Base-by-base conservation (phyloP, 2,888 invertebrate genomes). In the Octonoba sinensis region DNA sequence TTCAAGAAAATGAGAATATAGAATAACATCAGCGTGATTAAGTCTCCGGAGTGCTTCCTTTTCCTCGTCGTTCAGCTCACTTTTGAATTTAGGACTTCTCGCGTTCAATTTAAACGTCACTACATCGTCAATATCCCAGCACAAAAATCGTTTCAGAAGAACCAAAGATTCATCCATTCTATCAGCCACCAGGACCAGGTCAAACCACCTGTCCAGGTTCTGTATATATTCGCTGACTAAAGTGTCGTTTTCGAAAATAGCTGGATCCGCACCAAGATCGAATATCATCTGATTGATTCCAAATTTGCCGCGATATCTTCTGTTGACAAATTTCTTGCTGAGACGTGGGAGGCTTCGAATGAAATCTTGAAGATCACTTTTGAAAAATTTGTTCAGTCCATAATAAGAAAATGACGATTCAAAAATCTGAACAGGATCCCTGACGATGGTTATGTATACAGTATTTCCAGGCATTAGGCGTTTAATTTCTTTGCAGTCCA, bases 251-350 rank as follows among this genome's bases (percentile, higher is more conserved):
- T 83, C 76, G 67, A 87, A 85, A 24, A 84, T 65, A 1, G 51
- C 27, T 8, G 85, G 81, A 18, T 84, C 74, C 1, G 86, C 70
- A 0, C 88, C 88, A 24, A 87, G 84, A 76, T 88, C 88, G 73
- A 85, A 87, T 46, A 86, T 79, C 87, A 87, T 87, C 69, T 88
- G 87, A 84, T 88, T 87, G 27, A 85, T 83, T 18, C 87, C 87
- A 18, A 87, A 85, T 57, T 85, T 84, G 16, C 62, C 69, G 6
- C 54, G 54, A 64, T 69, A 69, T n/a, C 81, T 44, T 27, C 27
- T 67, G 20, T 18, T 22, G 12, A 74, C 47, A 8, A 81, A 81
- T 13, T 20, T 51, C 13, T 73, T 20, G 13, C 20, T 67, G 56
- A 62, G 60, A 24, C 36, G 46, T 12, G 74, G 66, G 4, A 81